Conservation (phyloP, 2,888 invertebrate genomes). For the Hydroisotoma schaefferi region DNA sequence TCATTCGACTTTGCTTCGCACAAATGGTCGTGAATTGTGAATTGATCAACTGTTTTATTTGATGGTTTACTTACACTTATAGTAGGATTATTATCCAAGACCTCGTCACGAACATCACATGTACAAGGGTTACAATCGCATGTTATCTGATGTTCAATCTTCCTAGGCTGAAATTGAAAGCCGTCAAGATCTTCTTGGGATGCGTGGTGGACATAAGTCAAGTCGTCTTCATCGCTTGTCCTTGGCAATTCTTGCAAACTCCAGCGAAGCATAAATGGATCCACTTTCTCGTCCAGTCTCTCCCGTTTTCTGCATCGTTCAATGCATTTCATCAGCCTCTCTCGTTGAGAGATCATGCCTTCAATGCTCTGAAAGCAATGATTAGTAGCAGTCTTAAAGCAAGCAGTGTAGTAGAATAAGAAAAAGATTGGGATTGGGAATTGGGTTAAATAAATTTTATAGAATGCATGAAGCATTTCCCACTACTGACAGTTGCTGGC, state of each 20-base stretch:
- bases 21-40: too few relatives aligned
- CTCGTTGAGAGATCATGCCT: slow-evolving; percentile 35
- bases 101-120: slow-evolving; percentile 28
- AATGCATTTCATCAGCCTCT: slow-evolving; percentile 28
- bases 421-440: too few relatives aligned
- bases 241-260: slow-evolving; percentile 19
- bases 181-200: slow-evolving; percentile 15
- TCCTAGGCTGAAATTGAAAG: slow-evolving; percentile 17
- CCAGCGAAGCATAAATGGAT: slow-evolving; percentile 41
- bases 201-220: background rate
- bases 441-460: too few relatives aligned
- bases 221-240: background rate
- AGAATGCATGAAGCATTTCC: too few relatives aligned
- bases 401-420: background rate
- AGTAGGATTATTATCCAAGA: background rate
- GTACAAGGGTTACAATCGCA: slow-evolving; percentile 41
- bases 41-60: too few relatives aligned
- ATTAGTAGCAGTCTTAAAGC: background rate
- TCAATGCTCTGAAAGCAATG: slow-evolving; percentile 23
- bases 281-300: slow-evolving; percentile 39
- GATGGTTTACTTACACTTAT: background rate
- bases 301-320: slow-evolving; percentile 43
- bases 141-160: slow-evolving; percentile 33
- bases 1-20: too few relatives aligned
- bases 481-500: too few relatives aligned